Evolutionary conservation across 1,140 invertebrate genomes (phyloP).

Genomic region (Monochamus saltuarius): DNA sequence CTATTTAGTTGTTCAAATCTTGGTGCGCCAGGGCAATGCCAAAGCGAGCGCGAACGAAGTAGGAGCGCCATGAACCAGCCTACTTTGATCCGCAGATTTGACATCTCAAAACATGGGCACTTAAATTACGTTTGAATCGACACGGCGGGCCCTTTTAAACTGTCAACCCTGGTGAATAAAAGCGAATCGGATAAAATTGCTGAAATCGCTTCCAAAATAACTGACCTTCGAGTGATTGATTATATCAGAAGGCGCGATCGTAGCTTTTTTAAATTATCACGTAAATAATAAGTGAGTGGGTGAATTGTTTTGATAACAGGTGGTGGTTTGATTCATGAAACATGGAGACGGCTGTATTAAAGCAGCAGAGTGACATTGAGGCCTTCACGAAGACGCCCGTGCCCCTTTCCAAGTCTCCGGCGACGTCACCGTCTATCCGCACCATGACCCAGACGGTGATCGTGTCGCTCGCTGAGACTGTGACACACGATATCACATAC

Average conservation of each 20-base stretch:
- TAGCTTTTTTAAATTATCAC: slow-evolving; percentile 7
- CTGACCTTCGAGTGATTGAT: background rate
- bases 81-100: slow-evolving; percentile 20
- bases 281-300: slow-evolving; percentile 5
- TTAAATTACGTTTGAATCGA: slow-evolving; percentile 4
- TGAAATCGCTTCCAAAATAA: background rate
- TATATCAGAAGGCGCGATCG: background rate
- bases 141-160: background rate
- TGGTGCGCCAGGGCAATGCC: background rate
- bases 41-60: slow-evolving; percentile 27
- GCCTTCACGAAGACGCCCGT: slow-evolving; percentile 49
- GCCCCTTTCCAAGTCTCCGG: slow-evolving; percentile 48
- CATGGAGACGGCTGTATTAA: slow-evolving; percentile 27
- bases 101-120: slow-evolving; percentile 23
- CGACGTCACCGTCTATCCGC: slow-evolving; percentile 46
- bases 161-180: background rate
- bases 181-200: background rate
- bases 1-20: slow-evolving; percentile 4
- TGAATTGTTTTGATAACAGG: slow-evolving; percentile 18
- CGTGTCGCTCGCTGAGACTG: slow-evolving; percentile 54
- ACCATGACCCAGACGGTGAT: slow-evolving; percentile 50
- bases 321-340: slow-evolving; percentile 1
- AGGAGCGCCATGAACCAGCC: slow-evolving; percentile 22
- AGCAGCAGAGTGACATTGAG: slow-evolving; percentile 33
- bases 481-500: slow-evolving; percentile 61